phyloP scores from a whole-genome alignment of 2,888 invertebrate species.

The Heteromyza rotundicornis region DNA sequence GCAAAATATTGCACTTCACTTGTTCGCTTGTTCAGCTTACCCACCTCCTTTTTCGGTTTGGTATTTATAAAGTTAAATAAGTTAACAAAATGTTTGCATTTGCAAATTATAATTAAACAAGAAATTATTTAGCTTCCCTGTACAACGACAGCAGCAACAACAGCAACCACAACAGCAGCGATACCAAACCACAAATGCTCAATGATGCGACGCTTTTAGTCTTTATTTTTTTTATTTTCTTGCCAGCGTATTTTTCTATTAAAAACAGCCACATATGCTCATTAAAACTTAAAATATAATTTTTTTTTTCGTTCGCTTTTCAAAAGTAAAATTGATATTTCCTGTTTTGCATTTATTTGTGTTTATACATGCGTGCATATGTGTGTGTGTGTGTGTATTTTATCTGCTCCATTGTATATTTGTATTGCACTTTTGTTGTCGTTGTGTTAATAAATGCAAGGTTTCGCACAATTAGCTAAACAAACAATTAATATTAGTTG shows the following conservation, averaged over 20 bases:
- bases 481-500: slow-evolving; percentile 28
- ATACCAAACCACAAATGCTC: background rate
- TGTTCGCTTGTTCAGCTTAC: background rate
- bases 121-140: slow-evolving; percentile 31
- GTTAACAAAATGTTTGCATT: background rate
- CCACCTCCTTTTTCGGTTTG: background rate
- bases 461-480: slow-evolving; percentile 37
- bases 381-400: background rate
- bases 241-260: background rate
- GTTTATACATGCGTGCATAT: background rate
- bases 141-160: slow-evolving; percentile 18
- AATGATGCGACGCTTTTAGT: slow-evolving; percentile 2
- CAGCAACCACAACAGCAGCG: slow-evolving; percentile 19
- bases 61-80: slow-evolving; percentile 1
- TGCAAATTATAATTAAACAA: slow-evolving; percentile 28
- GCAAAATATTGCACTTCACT: background rate
- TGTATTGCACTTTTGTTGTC: background rate
- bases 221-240: too few relatives aligned
- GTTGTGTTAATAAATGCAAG: slow-evolving; percentile 23
- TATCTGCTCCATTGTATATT: background rate
- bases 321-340: background rate
- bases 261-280: background rate
- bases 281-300: background rate
- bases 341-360: background rate
- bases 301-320: background rate